Percentiles rank a stretch among this genome's conserved stretches.
phyloP scores from a whole-genome alignment of 2,113 vertebrate species.

The Mesoclemmys tuberculata region DNA sequence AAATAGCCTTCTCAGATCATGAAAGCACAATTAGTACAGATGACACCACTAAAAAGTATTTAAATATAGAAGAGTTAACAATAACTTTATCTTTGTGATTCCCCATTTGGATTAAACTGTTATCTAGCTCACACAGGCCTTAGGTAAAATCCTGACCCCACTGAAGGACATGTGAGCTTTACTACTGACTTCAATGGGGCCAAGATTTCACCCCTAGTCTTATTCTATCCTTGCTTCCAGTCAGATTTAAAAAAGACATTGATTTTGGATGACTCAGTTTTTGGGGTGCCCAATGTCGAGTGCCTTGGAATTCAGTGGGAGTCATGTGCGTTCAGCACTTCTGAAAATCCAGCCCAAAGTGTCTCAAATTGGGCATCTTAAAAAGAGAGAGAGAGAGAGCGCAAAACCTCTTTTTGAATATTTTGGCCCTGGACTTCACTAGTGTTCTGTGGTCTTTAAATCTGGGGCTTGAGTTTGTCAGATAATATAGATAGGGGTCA shows the following conservation, averaged over 20 bases:
- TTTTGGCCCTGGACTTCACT: neutral
- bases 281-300: neutral
- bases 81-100: neutral
- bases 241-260: neutral
- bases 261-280: neutral
- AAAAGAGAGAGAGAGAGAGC: neutral
- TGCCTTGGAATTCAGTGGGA: rapidly evolving
- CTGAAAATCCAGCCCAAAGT: neutral
- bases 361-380: neutral
- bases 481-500: neutral
- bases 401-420: neutral
- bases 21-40: neutral
- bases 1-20: slow-evolving; percentile 1
- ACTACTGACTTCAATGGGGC: neutral
- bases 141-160: neutral
- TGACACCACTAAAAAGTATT: slow-evolving; percentile 16
- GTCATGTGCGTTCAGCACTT: rapidly evolving
- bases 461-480: neutral
- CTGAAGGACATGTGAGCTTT: neutral
- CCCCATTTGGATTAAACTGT: neutral
- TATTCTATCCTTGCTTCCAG: neutral
- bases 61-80: rapidly evolving
- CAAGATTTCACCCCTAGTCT: rapidly evolving
- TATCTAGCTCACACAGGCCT: rapidly evolving
- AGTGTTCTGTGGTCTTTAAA: neutral